These are phyloP conservation scores for Iphiclides podalirius DNA, from an alignment of 2,888 invertebrate genomes.

Conservation along the genomic window DNA sequence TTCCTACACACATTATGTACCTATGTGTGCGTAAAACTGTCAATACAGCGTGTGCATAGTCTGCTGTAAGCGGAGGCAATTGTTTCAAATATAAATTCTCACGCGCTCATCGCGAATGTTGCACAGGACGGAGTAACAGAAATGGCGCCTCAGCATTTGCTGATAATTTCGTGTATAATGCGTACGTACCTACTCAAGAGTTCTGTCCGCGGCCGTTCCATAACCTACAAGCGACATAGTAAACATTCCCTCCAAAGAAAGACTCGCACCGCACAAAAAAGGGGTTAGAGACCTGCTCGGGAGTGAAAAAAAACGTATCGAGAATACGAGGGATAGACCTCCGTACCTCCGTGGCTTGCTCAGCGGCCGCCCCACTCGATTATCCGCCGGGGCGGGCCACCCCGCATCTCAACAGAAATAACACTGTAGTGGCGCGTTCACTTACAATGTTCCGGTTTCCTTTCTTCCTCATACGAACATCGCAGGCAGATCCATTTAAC, in stretches of 20 bases:
- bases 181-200: slow-evolving; percentile 27
- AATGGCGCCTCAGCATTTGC: not conserved
- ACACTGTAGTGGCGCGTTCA: slow-evolving; percentile 59
- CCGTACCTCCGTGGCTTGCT: slow-evolving; percentile 72
- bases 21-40: slow-evolving; percentile 3
- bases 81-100: not conserved
- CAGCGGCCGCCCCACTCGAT: slow-evolving; percentile 65
- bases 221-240: slow-evolving; percentile 63
- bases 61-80: not conserved
- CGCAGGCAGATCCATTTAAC: slow-evolving; percentile 76
- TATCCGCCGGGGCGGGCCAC: slow-evolving; percentile 64
- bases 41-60: slow-evolving; percentile 10
- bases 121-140: not conserved
- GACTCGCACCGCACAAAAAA: slow-evolving; percentile 60
- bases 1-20: not conserved
- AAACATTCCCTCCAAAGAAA: slow-evolving; percentile 71
- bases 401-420: slow-evolving; percentile 67
- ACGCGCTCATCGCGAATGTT: not conserved
- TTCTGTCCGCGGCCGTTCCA: slow-evolving; percentile 47
- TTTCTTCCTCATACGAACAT: slow-evolving; percentile 82
- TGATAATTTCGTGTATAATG: not conserved
- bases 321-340: slow-evolving; percentile 74
- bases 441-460: slow-evolving; percentile 77
- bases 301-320: slow-evolving; percentile 56
- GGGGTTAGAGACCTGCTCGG: slow-evolving; percentile 71